phyloP scores from a whole-genome alignment of 2,888 invertebrate species.

The Masnerella sp. region DNA sequence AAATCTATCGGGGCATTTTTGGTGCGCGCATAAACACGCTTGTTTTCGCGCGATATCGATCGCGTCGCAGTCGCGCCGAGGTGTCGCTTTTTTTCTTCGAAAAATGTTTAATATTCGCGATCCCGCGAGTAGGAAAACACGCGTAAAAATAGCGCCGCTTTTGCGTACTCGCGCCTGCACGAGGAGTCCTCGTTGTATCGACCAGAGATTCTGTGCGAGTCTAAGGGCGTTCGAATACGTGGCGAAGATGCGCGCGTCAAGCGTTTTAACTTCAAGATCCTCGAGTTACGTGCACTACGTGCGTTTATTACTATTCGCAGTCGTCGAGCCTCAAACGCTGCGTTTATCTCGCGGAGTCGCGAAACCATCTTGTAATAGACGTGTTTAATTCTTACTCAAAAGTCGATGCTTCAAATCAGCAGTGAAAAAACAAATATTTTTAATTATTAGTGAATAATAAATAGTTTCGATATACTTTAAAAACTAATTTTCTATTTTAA shows the following conservation, averaged over 20 bases:
- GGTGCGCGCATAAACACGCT: constrained; percentile 31
- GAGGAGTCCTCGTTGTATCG: constrained; percentile 51
- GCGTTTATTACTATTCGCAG: constrained; percentile 41
- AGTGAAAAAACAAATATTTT: too few species aligned
- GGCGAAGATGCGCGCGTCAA: constrained; percentile 47
- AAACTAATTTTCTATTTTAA: too few species aligned
- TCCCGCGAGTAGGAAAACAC: constrained; percentile 3
- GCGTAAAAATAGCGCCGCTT: constrained; percentile 41
- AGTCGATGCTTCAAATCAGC: too few species aligned
- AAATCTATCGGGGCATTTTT: constrained; percentile 23
- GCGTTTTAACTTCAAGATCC: constrained; percentile 49
- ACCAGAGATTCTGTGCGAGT: constrained; percentile 48
- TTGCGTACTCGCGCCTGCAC: constrained; percentile 49
- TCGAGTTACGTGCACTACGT: constrained; percentile 46
- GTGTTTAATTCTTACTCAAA: too few species aligned
- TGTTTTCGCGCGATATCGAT: constrained; percentile 49
- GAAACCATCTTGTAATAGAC: too few species aligned
- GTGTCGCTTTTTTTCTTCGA: neutral
- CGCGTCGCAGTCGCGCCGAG: constrained; percentile 2
- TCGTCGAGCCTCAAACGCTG: constrained; percentile 11
- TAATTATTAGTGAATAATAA: too few species aligned
- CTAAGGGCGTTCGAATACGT: constrained; percentile 53
- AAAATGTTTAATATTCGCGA: constrained; percentile 13
- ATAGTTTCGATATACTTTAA: too few species aligned
- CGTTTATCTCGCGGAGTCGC: too few species aligned